These are phyloP conservation scores for Chorisops tibialis DNA, from an alignment of 2,888 invertebrate species.

Conservation along the genomic window DNA sequence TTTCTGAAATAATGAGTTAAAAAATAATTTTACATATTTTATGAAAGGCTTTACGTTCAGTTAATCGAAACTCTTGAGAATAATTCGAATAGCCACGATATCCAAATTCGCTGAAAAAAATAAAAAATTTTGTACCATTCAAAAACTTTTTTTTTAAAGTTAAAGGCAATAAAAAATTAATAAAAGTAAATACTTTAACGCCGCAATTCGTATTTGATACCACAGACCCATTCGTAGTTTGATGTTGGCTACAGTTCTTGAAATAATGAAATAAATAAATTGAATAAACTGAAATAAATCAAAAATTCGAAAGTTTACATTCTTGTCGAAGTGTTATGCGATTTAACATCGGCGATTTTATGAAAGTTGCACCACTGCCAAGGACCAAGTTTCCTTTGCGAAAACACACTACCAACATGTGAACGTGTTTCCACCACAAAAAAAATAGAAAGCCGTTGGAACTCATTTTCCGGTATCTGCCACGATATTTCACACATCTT, in stretches of 20 bases:
- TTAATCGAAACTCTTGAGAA: conserved; percentile 58
- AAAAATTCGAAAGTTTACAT: conserved; percentile 27
- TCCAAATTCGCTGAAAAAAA: conserved; percentile 66
- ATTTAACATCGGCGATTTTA: conserved; percentile 44
- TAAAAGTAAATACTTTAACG: too few species aligned
- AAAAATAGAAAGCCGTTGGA: conserved; percentile 44
- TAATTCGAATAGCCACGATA: conserved; percentile 68
- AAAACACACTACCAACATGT: conserved; percentile 64
- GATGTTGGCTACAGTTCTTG: conserved; percentile 46
- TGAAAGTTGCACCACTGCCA: conserved; percentile 56
- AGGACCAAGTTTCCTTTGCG: conserved; percentile 61
- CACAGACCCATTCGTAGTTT: conserved; percentile 63
- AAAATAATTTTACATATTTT: conserved; percentile 21
- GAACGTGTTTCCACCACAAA: conserved; percentile 69
- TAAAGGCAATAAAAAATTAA: too few species aligned
- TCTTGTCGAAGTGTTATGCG: conserved; percentile 31
- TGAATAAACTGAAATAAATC: conserved; percentile 33
- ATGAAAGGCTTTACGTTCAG: conserved; percentile 42
- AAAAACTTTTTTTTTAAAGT: too few species aligned
- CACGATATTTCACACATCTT: conserved; percentile 30
- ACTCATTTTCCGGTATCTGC: conserved; percentile 27
- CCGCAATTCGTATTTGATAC: conserved; percentile 77
- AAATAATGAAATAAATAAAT: not conserved
- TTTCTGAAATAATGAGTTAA: conserved; percentile 32
- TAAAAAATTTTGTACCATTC: too few species aligned